Conservation (phyloP, 2,888 invertebrate genomes). For the Luperina nickerlii region DNA sequence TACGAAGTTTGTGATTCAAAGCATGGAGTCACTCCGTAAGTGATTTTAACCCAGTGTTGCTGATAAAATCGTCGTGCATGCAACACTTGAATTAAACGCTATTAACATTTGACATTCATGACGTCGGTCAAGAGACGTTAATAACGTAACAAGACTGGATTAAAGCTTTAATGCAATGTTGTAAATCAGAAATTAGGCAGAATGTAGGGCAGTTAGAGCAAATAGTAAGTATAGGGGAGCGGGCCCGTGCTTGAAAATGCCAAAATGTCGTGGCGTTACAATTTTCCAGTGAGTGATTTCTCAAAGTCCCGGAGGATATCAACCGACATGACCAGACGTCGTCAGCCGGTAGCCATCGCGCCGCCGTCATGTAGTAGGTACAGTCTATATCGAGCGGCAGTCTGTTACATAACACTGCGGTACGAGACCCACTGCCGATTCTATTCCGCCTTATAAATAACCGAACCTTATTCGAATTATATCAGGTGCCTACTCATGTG, state of each 20-base stretch:
- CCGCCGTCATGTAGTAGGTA: slow-evolving; percentile 73
- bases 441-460: slow-evolving; percentile 74
- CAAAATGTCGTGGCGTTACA: slow-evolving; percentile 59
- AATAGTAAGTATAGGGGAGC: slow-evolving; percentile 9
- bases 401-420: slow-evolving; percentile 87
- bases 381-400: slow-evolving; percentile 83
- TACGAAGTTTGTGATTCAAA: slow-evolving; percentile 4
- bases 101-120: slow-evolving; percentile 36
- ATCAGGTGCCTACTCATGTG: slow-evolving; percentile 33
- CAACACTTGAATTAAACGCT: slow-evolving; percentile 31
- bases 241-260: slow-evolving; percentile 8
- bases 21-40: slow-evolving; percentile 4
- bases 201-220: slow-evolving; percentile 14
- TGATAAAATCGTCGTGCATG: slow-evolving; percentile 38
- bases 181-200: slow-evolving; percentile 37
- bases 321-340: slow-evolving; percentile 72
- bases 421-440: slow-evolving; percentile 78
- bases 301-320: slow-evolving; percentile 67
- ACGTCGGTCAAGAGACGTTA: slow-evolving; percentile 12
- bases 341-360: slow-evolving; percentile 73
- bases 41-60: slow-evolving; percentile 5
- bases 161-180: slow-evolving; percentile 19
- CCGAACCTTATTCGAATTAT: slow-evolving; percentile 66
- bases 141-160: slow-evolving; percentile 13
- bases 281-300: slow-evolving; percentile 74